Percentiles rank a stretch among this genome's conserved stretches.
These are phyloP conservation scores for Anguilla japonica DNA, from an alignment of 2,113 vertebrate species.

Conservation along the genomic window DNA sequence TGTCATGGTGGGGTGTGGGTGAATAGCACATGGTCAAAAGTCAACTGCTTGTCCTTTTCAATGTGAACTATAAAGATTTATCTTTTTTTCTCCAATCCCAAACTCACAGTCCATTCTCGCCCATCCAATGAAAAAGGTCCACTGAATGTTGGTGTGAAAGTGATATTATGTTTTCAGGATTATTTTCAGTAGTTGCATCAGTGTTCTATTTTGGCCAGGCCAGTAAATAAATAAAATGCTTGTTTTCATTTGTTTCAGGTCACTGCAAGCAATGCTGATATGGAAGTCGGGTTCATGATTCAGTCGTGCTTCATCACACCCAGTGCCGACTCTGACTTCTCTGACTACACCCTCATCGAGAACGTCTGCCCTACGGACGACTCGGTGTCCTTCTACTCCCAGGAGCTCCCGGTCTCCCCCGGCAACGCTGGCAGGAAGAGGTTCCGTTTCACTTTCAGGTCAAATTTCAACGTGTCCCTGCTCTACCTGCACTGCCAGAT, in stretches of 20 bases:
- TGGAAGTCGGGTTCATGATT: conserved; percentile 86
- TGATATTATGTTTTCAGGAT: background rate
- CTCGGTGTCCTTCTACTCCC: conserved; percentile 77
- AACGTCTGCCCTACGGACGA: conserved; percentile 91
- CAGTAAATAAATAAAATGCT: background rate
- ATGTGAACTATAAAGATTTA: background rate
- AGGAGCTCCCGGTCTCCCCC: conserved; percentile 59
- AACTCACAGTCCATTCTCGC: background rate
- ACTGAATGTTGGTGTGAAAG: background rate
- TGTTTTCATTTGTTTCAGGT: conserved; percentile 71
- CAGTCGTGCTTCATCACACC: conserved; percentile 86
- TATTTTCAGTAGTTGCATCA: background rate
- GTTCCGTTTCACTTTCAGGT: conserved; percentile 89
- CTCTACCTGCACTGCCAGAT: conserved; percentile 93
- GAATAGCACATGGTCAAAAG: too few relatives aligned
- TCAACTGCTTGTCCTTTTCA: too few relatives aligned
- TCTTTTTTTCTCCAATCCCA: background rate
- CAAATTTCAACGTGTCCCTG: conserved; percentile 75
- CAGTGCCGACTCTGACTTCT: conserved; percentile 70
- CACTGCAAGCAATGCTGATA: conserved; percentile 77
- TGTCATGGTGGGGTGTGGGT: too few relatives aligned
- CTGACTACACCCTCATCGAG: conserved; percentile 85
- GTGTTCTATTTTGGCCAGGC: background rate
- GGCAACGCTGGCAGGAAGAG: conserved; percentile 75
- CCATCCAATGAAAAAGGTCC: background rate